phyloP scores from a whole-genome alignment of 2,888 invertebrate genomes.

The Teleiodes luculella region DNA sequence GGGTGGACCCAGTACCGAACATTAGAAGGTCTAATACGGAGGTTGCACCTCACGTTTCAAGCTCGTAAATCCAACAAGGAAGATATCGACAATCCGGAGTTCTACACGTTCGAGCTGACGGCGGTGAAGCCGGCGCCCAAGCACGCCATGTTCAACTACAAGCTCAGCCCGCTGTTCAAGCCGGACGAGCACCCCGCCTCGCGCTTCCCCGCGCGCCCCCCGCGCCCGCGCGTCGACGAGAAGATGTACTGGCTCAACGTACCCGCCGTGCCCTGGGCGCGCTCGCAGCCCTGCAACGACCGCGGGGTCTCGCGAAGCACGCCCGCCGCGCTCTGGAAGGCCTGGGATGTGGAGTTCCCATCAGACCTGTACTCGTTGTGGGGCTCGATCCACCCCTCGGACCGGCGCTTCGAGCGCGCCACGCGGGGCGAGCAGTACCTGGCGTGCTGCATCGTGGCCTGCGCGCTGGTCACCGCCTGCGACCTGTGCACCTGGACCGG shows the following conservation, averaged over 20 bases:
- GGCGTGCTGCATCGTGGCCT: conserved; percentile 78
- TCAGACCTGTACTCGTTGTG: conserved; percentile 83
- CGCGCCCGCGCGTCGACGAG: conserved; percentile 60
- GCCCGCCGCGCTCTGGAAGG: conserved; percentile 76
- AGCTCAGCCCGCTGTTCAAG: conserved; percentile 63
- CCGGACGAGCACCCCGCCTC: conserved; percentile 61
- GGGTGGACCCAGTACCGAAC: conserved; percentile 21
- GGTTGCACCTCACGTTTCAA: conserved; percentile 40
- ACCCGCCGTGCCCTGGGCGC: conserved; percentile 63
- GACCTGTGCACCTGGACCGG: conserved; percentile 82
- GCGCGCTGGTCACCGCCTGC: conserved; percentile 66
- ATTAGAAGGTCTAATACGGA: conserved; percentile 48
- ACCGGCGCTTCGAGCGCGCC: conserved; percentile 70
- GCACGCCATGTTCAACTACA: conserved; percentile 59
- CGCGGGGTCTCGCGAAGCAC: conserved; percentile 54
- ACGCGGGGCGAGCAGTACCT: conserved; percentile 82
- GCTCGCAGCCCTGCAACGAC: conserved; percentile 55
- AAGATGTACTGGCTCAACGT: conserved; percentile 72
- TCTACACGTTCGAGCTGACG: conserved; percentile 79
- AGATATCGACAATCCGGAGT: conserved; percentile 46
- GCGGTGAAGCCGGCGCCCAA: conserved; percentile 75
- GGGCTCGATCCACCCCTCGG: conserved; percentile 81
- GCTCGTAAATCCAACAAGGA: conserved; percentile 21
- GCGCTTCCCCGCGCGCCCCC: conserved; percentile 50
- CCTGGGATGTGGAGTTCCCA: conserved; percentile 84